Evolutionary conservation across 2,888 invertebrate species (phyloP).

Genomic region (Onthophagus sagittarius): DNA sequence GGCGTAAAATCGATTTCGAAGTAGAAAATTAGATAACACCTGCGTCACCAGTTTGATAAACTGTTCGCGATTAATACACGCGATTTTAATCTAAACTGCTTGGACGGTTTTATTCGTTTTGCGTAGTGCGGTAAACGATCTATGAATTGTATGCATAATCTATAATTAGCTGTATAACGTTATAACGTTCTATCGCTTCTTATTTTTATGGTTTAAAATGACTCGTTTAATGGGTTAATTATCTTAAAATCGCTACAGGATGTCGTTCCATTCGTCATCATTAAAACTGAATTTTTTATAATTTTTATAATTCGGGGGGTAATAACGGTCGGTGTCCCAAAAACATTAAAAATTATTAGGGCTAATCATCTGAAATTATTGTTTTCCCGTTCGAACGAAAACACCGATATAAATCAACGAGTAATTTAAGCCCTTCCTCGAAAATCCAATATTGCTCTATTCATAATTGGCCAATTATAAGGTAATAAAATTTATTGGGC

Average conservation of each 20-base stretch:
- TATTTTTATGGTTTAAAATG: neutral
- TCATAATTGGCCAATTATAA: constrained; percentile 1
- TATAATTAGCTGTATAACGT: neutral
- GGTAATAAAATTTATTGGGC: constrained; percentile 9
- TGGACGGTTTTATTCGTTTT: neutral
- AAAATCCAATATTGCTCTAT: neutral
- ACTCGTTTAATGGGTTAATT: neutral
- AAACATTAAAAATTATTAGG: neutral
- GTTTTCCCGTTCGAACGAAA: neutral
- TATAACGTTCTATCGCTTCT: neutral
- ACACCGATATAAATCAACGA: neutral
- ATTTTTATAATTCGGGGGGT: neutral
- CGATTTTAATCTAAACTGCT: neutral
- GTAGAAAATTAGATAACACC: neutral
- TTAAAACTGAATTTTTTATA: neutral
- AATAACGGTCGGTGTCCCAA: neutral
- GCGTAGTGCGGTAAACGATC: neutral
- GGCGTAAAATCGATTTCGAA: neutral
- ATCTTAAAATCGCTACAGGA: neutral
- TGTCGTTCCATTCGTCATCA: neutral
- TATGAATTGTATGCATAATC: neutral
- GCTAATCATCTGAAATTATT: neutral
- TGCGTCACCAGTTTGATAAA: neutral
- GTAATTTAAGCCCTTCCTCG: neutral
- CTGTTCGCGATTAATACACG: neutral